Evolutionary conservation across 1,140 invertebrate genomes (phyloP).

Genomic region (Drosophila elegans): DNA sequence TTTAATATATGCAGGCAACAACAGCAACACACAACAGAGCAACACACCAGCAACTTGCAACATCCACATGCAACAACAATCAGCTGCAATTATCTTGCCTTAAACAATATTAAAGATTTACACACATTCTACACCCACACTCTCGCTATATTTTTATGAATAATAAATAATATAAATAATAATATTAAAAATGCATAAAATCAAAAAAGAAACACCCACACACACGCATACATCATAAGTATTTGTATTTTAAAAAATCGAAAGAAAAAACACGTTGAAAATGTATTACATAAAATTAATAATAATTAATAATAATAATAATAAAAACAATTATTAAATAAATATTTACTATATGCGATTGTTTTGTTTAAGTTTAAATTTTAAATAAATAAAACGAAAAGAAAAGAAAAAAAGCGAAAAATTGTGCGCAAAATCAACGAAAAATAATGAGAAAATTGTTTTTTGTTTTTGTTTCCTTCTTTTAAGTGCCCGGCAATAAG

Average conservation of each 20-base stretch:
- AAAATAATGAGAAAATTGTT: conserved; percentile 42
- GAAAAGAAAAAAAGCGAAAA: conserved; percentile 27
- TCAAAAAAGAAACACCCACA: conserved; percentile 35
- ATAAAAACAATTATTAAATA: conserved; percentile 58
- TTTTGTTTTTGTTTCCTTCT: conserved; percentile 55
- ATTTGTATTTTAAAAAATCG: conserved; percentile 78
- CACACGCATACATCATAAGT: conserved; percentile 60
- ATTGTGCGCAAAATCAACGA: conserved; percentile 28
- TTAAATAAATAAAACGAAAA: conserved; percentile 52
- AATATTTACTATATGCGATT: conserved; percentile 62
- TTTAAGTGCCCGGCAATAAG: conserved; percentile 73
- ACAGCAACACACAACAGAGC: conserved; percentile 16
- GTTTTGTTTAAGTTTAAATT: conserved; percentile 80
- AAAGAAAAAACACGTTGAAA: conserved; percentile 72
- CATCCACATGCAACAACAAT: conserved; percentile 30
- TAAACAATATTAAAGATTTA: conserved; percentile 47
- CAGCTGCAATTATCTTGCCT: conserved; percentile 80
- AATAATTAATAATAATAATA: conserved; percentile 55
- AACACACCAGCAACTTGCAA: conserved; percentile 31
- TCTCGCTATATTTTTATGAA: conserved; percentile 59
- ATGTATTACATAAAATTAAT: conserved; percentile 80
- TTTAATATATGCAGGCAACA: conserved; percentile 19
- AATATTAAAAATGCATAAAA: conserved; percentile 48
- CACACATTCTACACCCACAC: conserved; percentile 1
- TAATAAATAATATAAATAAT: conserved; percentile 71